Base-by-base conservation (phyloP, 2,888 invertebrate species). In the Yponomeuta sedellus region DNA sequence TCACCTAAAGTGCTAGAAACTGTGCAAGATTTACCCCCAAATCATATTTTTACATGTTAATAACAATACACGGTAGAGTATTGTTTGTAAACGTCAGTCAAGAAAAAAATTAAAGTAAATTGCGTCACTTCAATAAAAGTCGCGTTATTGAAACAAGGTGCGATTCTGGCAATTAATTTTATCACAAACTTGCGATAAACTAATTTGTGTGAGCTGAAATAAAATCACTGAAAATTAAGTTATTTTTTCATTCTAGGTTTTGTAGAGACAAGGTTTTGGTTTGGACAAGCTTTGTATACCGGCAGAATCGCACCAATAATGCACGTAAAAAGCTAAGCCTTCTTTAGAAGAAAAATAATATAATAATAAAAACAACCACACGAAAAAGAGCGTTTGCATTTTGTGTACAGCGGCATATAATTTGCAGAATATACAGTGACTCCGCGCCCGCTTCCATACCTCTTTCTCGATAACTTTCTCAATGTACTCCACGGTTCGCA, bases 391-490 rank as follows among this genome's bases (percentile, higher is more conserved):
- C 83, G 82, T 84, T 52, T 86, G 85, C 82, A 16, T 52, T 52
- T 78, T 84, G 88, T 88, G 85, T 88, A 88, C 88, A 88, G 90
- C 90, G 82, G 79, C 76, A 52, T 75, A 74, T 72, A 73, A 44
- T 75, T 78, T 81, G 86, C 86, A 79, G 76, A 85, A 85, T 86
- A 76, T 86, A 88, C 87, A 88, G 75, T 76, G 66, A 77, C 80
- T 82, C 78, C 80, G 74, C 76, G 76, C 77, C 82, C 79, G 61
- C 80, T 58, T 56, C 34, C 67, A 86, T 97, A 97, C 97, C 97
- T 97, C 97, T 94, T 96, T 97, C 92, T 97, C 97, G 92, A 97
- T 97, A 92, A 97, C 94, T 94, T 97, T 97, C 94, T 97, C 97
- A 91, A 97, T 96, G 93, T 97, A 97, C 93, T 97, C 97, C 91